phyloP scores from a whole-genome alignment of 1,140 invertebrate genomes.

The Diachasma alloeum region DNA sequence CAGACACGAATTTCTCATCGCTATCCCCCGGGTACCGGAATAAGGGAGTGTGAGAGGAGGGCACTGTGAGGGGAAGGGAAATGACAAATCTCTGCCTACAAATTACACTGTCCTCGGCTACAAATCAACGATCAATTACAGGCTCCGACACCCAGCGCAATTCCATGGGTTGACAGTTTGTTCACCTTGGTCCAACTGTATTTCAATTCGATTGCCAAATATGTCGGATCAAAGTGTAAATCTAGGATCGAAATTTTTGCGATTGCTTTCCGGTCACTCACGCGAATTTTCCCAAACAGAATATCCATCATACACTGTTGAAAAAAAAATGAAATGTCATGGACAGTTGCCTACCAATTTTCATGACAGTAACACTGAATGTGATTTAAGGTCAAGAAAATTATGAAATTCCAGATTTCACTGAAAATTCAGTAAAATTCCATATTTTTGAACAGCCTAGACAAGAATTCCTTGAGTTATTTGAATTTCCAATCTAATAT shows the following conservation, averaged over 20 bases:
- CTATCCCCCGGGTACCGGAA: background rate
- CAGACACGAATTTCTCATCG: constrained; percentile 6
- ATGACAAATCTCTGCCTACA: constrained; percentile 18
- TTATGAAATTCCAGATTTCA: too few species aligned
- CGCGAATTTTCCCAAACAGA: too few species aligned
- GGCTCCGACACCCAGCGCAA: background rate
- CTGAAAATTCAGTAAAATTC: too few species aligned
- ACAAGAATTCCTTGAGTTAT: too few species aligned
- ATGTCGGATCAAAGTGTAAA: background rate
- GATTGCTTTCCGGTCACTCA: background rate
- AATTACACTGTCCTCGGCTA: constrained; percentile 20
- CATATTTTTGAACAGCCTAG: too few species aligned
- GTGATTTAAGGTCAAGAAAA: too few species aligned
- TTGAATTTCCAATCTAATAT: too few species aligned
- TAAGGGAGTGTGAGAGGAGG: background rate
- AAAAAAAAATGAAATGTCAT: too few species aligned
- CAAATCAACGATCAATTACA: constrained; percentile 23
- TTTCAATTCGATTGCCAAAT: background rate
- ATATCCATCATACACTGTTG: too few species aligned
- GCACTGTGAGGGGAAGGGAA: background rate
- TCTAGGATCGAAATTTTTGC: background rate
- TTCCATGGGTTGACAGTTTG: background rate
- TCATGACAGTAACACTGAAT: too few species aligned
- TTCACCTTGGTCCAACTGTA: background rate
- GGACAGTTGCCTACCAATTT: too few species aligned